These are phyloP conservation scores for Enteromius anoplus DNA, from an alignment of 2,797 vertebrate species.

Conservation along the genomic window DNA sequence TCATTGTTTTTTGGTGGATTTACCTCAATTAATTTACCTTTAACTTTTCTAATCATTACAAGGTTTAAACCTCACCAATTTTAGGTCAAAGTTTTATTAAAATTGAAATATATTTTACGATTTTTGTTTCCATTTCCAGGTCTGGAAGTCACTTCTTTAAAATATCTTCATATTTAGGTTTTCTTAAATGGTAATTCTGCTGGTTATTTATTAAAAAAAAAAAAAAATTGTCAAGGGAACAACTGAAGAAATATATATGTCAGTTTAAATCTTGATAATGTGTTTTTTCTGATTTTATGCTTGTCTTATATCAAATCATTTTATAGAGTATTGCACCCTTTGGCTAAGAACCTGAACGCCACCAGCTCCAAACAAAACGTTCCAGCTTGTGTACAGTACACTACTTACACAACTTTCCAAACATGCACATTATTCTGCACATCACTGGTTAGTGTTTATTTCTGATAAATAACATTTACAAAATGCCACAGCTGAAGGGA, in stretches of 20 bases:
- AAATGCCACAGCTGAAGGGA: conserved; percentile 26
- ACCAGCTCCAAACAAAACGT: background rate
- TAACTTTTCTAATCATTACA: too few species aligned
- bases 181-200: background rate
- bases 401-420: background rate
- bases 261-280: background rate
- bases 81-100: background rate
- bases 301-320: background rate
- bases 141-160: background rate
- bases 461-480: conserved; percentile 16
- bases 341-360: background rate
- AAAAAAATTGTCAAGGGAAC: background rate
- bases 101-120: background rate
- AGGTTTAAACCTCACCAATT: background rate
- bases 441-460: conserved; percentile 9
- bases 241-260: background rate
- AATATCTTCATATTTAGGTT: background rate
- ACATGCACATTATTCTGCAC: background rate
- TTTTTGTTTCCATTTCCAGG: background rate
- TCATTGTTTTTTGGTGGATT: background rate
- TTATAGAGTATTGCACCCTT: background rate
- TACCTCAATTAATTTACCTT: background rate
- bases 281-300: background rate
- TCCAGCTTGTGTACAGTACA: background rate
- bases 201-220: background rate